Evolutionary conservation across 2,113 vertebrate genomes (phyloP), one percentile per base, ranked within the genome.

Genomic region (Entomyzon cyanotis): DNA sequence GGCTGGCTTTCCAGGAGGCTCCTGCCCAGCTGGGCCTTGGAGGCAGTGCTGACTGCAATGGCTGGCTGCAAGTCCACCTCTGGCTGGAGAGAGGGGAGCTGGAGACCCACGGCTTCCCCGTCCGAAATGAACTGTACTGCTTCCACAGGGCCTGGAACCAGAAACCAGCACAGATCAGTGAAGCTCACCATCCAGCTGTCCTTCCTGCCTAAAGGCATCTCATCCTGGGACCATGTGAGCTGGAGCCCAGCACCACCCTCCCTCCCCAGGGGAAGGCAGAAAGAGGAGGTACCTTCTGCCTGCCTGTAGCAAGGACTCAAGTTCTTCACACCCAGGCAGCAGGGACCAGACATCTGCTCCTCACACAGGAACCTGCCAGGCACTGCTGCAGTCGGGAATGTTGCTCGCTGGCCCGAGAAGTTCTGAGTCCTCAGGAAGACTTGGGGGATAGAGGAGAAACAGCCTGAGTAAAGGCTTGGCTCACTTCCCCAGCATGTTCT

Each of bases 1-100:
- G 97, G 96, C 44, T 97, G 97, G 27, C 94, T 94, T 58, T 98
- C 97, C 81, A 96, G 91, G 20, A 95, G 80, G 37, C 92, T 96
- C 59, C 94, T 95, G 60, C 93, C 73, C 93, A 81, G 91, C 30
- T 90, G 95, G 46, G 49, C 78, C 70, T 93, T 97, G 70, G 80
- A 89, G 41, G 75, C 69, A 73, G 84, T 24, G 41, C 68, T 85
- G 56, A 56, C 71, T 3, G 53, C n/a, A 4, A n/a, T 1, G 15
- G 80, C 21, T 0, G 78, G 59, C 0, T 74, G 62, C 31, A 94
- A 27, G 20, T 96, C 96, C 41, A 44, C 22, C 25, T 95, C 94
- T 4, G 87, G 70, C 55, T 97, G 96, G 18, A 93, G 35, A 41
- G 94, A 56, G 14, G 96, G 86, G 12, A 97, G 58, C 64, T 91